Base-by-base conservation (phyloP, 2,797 vertebrate genomes). In the Acanthopagrus latus region DNA sequence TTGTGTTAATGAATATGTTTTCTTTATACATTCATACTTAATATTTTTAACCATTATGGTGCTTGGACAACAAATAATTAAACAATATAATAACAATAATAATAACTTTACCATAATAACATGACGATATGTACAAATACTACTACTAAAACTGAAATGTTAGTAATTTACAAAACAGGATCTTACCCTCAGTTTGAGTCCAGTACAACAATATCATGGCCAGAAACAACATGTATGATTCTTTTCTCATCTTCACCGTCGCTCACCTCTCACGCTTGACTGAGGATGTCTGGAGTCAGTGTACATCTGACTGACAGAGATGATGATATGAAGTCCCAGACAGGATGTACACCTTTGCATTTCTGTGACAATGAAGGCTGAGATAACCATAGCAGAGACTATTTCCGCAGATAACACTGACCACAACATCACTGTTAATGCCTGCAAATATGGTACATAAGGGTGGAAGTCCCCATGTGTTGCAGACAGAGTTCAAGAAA, bases 101-200 rank as follows among this genome's bases (percentile, higher is more conserved):
- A 51, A 33, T 8, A 29, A 7, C 29, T 33, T 33, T 4, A 41
- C 9, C 17, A 3, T 38, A 58, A 33, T 38, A 38, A 43, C 1
- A 18, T 16, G 51, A 44, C 12, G 12, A 16, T 48, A 14, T 43
- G 9, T 47, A n/a, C 20, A 44, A 23, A 6, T 46, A 20, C 14
- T 67, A 27, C 11, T 43, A 21, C 21, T 71, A 43, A 11, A 44
- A 16, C 6, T 2, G 21, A 13, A 25, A 10, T 8, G 27, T n/a
- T 47, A 8, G 33, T 44, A 3, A 14, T 21, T 25, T 14, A 46
- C 2, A 59, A 20, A 14, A 17, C 67, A 56, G 57, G 43, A 21
- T 10, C 82, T 87, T 44, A 87, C 88, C 86, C 60, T 84, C 47
- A 56, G 55, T 60, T 27, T 63, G 69, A 18, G 41, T 75, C 83